Percentiles rank a stretch among this genome's conserved stretches.
Evolutionary conservation across 64 coral and sea anemone species (phyloP).

Genomic region (Actinia equina): DNA sequence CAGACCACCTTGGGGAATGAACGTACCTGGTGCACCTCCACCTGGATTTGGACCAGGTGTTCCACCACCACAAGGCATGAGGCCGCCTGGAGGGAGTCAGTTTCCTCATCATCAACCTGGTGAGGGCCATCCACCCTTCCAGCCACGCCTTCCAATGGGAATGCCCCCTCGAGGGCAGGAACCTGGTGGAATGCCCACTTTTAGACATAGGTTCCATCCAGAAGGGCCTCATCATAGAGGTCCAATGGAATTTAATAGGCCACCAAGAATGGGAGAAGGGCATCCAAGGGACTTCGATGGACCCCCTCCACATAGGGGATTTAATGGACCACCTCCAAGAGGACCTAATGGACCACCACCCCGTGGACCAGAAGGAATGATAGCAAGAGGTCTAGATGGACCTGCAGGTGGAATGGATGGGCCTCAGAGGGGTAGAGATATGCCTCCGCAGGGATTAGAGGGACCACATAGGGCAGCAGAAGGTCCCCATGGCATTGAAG

Average conservation of each 20-base stretch:
- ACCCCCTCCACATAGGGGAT: background rate
- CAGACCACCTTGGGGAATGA: conserved; percentile 40
- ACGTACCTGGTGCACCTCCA: conserved; percentile 42
- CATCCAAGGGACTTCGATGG: conserved; percentile 6
- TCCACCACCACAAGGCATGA: conserved; percentile 37
- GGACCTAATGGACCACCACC: conserved; percentile 32
- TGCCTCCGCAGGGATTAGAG: background rate
- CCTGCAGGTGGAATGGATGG: background rate
- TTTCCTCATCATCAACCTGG: conserved; percentile 32
- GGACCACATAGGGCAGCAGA: background rate
- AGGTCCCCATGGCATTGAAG: background rate
- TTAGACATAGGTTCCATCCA: conserved; percentile 41
- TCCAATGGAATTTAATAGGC: background rate
- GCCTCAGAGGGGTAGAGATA: background rate
- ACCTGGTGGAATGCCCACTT: conserved; percentile 27
- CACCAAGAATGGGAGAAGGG: background rate
- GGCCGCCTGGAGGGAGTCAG: conserved; percentile 5
- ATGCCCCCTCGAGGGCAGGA: conserved; percentile 30
- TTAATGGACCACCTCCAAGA: background rate
- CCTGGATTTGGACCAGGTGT: conserved; percentile 37
- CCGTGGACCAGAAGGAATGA: conserved; percentile 21
- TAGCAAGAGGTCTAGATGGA: conserved; percentile 20
- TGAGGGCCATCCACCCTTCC: conserved; percentile 25
- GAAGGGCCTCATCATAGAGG: conserved; percentile 23
- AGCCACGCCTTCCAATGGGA: conserved; percentile 24